phyloP scores from a whole-genome alignment of 2,888 invertebrate genomes.

The Synergus laeviventris region DNA sequence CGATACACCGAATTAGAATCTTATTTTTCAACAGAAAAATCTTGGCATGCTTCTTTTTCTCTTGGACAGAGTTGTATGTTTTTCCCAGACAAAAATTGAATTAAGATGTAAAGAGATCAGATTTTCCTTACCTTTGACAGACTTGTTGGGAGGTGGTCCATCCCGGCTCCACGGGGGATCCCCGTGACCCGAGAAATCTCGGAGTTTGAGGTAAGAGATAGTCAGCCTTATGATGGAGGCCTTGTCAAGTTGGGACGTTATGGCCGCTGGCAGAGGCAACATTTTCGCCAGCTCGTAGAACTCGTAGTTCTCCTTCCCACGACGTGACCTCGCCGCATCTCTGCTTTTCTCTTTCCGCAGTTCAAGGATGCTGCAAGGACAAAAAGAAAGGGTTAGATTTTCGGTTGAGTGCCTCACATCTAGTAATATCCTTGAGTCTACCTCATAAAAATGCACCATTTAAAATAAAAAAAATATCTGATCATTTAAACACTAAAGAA shows the following conservation, averaged over 20 bases:
- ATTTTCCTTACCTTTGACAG: conserved; percentile 85
- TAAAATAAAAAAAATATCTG: not conserved
- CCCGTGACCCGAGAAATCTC: conserved; percentile 96
- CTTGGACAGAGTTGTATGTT: too few species aligned
- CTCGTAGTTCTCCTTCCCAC: conserved; percentile 97
- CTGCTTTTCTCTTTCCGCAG: conserved; percentile 95
- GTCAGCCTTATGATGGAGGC: conserved; percentile 97
- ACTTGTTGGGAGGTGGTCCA: conserved; percentile 86
- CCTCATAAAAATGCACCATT: not conserved
- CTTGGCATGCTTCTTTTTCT: too few species aligned
- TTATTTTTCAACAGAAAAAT: not conserved
- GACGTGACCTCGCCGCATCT: conserved; percentile 92
- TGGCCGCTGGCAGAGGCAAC: conserved; percentile 93
- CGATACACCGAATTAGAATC: conserved; percentile 12
- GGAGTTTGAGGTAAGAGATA: conserved; percentile 95
- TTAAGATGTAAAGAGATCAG: not conserved
- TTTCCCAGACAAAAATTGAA: too few species aligned
- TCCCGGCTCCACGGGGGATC: conserved; percentile 97
- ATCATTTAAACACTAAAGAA: not conserved
- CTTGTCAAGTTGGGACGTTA: conserved; percentile 96
- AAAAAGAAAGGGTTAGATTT: conserved; percentile 41
- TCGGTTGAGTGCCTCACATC: conserved; percentile 15
- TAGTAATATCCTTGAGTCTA: not conserved
- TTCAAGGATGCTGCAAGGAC: conserved; percentile 90
- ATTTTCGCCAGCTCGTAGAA: conserved; percentile 97